Base-by-base conservation (phyloP, 2,888 invertebrate species). In the Eurois occulta region DNA sequence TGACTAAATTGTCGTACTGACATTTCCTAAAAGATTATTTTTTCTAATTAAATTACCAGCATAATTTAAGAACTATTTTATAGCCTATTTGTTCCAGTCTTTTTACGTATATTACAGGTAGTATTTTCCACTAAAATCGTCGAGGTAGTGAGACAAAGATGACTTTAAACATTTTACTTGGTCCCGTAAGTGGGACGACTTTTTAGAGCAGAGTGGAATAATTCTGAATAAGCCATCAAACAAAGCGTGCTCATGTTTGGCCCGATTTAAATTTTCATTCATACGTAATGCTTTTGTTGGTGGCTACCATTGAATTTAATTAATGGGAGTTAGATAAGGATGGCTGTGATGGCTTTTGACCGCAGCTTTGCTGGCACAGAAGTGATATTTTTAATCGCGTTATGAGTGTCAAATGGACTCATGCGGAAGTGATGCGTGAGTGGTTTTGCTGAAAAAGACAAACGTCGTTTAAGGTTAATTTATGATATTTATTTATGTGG, bases 211-310 rank as follows among this genome's bases (percentile, higher is more conserved):
- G 3, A 65, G 65, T 65, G n/a, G 65, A 65, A 65, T 41, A 41
- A 41, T 8, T 65, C n/a, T 94, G 94, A 95, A 95, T 91, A 91
- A 90, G 85, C 82, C 71, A 58, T 79, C 75, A 77, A 69, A 89
- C 89, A 89, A 88, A 82, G 76, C 81, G 78, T 86, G 87, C 86
- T 89, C 91, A 90, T 93, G 92, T 93, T 90, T 91, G 90, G 87
- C 86, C 85, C 87, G 91, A 92, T 94, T 94, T 91, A 92, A 94
- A 93, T 92, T 94, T 90, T 90, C 91, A 91, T 91, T 93, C 86
- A 88, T 85, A 89, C 88, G 90, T 91, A 88, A 88, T 83, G 85
- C 90, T 88, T 89, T 92, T 91, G 90, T 91, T 86, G 82, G 81
- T 76, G 69, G 68, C 68, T 75, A 76, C 87, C 88, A 92, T 92